Evolutionary conservation across 53 echinoderm and acorn worm genomes (phyloP).

Genomic region (Patiria pectinifera): DNA sequence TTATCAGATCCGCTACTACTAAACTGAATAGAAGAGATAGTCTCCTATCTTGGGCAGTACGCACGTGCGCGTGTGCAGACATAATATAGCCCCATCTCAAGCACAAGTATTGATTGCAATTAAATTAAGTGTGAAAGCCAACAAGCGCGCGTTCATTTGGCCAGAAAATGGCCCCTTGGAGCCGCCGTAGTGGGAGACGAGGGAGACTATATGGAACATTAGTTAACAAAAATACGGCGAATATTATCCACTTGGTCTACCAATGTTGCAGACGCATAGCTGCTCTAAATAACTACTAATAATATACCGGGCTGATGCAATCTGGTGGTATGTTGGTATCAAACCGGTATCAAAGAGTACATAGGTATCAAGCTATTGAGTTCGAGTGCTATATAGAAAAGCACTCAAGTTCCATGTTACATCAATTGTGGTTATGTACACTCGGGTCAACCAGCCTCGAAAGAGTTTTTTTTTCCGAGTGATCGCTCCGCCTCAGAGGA

Average conservation of each 20-base stretch:
- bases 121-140: conserved; percentile 55
- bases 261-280: background rate
- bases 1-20: background rate
- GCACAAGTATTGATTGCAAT: conserved; percentile 53
- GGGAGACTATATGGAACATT: conserved; percentile 10
- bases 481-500: no score
- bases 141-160: conserved; percentile 42
- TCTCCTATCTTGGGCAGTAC: background rate
- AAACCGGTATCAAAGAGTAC: background rate
- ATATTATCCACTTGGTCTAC: conserved; percentile 6
- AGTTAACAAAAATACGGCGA: background rate
- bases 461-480: background rate
- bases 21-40: background rate
- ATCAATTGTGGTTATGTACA: background rate
- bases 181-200: background rate
- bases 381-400: no score
- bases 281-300: background rate
- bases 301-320: background rate
- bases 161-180: conserved; percentile 42
- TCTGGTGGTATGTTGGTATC: background rate
- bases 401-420: background rate
- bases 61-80: background rate
- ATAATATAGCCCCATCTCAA: background rate
- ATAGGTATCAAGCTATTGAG: no score
- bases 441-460: background rate